Evolutionary conservation across 1,140 invertebrate species (phyloP).

Genomic region (Zaprionus africanus): DNA sequence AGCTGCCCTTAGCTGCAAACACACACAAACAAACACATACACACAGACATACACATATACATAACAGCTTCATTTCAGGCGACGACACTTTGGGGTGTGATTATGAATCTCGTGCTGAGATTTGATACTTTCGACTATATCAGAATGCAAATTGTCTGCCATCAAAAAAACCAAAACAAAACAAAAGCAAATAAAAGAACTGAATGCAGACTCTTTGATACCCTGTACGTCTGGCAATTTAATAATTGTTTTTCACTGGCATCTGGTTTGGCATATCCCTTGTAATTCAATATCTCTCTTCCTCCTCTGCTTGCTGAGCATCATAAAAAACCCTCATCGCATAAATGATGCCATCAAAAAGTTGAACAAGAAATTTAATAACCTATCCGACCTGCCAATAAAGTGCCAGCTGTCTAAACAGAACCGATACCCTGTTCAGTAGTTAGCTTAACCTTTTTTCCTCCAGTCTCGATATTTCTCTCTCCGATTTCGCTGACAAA

Average conservation of each 20-base stretch:
- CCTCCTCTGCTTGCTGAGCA: background rate
- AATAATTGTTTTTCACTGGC: background rate
- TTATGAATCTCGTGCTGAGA: slow-evolving; percentile 71
- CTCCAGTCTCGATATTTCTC: background rate
- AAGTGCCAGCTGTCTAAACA: slow-evolving; percentile 79
- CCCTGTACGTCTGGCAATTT: background rate
- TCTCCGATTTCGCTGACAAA: slow-evolving; percentile 26
- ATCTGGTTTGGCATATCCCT: background rate
- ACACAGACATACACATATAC: slow-evolving; percentile 4
- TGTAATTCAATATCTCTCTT: background rate
- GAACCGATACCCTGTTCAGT: slow-evolving; percentile 43
- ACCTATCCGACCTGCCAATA: slow-evolving; percentile 64
- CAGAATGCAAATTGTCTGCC: slow-evolving; percentile 65
- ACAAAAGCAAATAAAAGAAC: slow-evolving; percentile 16
- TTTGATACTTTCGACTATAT: slow-evolving; percentile 64
- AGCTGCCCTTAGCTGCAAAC: slow-evolving; percentile 7
- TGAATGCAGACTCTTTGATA: background rate
- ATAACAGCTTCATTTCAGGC: slow-evolving; percentile 59
- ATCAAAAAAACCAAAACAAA: slow-evolving; percentile 32
- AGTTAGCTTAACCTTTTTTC: slow-evolving; percentile 68
- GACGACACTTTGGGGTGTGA: slow-evolving; percentile 76
- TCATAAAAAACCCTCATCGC: slow-evolving; percentile 2
- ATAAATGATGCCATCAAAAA: slow-evolving; percentile 75
- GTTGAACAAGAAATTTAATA: slow-evolving; percentile 75
- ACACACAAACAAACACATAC: slow-evolving; percentile 21